A percentile compares a stretch with the other conserved stretches of the same genome.
Conservation (phyloP, 2,797 vertebrate species). For the Sardinella longiceps region DNA sequence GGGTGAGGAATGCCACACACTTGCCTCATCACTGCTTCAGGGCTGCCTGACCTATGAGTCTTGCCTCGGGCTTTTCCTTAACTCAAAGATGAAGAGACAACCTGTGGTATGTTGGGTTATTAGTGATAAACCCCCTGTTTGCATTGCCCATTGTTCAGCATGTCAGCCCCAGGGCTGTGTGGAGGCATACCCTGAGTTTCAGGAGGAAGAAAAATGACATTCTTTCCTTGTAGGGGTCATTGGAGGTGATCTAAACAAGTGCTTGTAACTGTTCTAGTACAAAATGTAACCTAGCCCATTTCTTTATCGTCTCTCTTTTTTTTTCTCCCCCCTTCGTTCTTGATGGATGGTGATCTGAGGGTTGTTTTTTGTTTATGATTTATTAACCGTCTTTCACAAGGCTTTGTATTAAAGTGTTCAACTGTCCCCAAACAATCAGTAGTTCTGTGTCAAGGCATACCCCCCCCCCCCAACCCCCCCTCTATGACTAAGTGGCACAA, state of each 20-base stretch:
- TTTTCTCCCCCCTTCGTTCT: neutral
- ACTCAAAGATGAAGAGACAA: neutral
- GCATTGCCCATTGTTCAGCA: neutral
- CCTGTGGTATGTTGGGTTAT: neutral
- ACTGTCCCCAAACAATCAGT: neutral
- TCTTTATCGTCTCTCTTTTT: neutral
- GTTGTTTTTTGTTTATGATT: neutral
- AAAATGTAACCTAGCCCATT: neutral
- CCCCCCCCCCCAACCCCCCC: no score
- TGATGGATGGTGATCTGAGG: neutral
- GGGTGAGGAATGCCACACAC: neutral
- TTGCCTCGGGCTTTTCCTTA: neutral
- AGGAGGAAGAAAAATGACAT: neutral
- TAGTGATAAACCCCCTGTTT: neutral
- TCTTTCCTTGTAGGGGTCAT: neutral
- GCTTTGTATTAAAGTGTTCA: neutral
- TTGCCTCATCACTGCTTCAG: neutral
- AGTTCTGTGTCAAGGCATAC: slow-evolving; percentile 11
- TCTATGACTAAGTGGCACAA: slow-evolving; percentile 17
- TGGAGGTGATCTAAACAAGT: neutral
- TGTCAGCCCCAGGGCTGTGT: neutral
- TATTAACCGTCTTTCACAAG: neutral
- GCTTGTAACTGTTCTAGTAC: neutral
- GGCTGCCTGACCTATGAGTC: neutral
- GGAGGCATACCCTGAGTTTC: neutral